Evolutionary conservation across 2,113 vertebrate genomes (phyloP).

Genomic region (Psephotus haematonotus): DNA sequence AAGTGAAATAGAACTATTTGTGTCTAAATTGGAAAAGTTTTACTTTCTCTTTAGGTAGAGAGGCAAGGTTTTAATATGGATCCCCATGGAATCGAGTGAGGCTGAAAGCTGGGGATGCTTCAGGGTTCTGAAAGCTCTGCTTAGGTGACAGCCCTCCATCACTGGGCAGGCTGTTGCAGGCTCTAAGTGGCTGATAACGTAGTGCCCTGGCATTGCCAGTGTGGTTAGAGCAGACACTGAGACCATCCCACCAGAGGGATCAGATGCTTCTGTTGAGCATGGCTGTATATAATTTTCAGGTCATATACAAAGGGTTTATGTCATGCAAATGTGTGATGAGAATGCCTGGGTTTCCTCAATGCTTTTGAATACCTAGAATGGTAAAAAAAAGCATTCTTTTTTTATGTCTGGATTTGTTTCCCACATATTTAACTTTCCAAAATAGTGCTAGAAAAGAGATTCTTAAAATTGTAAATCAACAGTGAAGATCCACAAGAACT

Average conservation of each 20-base stretch:
- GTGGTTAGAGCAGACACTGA: not conserved
- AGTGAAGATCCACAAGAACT: not conserved
- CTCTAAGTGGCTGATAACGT: not conserved
- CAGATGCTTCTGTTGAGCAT: not conserved
- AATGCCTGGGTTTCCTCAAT: not conserved
- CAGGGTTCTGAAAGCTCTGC: not conserved
- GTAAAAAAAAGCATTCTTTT: not conserved
- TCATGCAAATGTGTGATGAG: not conserved
- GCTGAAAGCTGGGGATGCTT: not conserved
- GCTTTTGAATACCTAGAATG: not conserved
- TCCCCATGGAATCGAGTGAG: not conserved
- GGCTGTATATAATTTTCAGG: not conserved
- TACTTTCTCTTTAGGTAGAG: not conserved
- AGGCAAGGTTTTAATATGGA: not conserved
- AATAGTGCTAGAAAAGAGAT: not conserved
- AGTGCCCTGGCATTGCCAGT: not conserved
- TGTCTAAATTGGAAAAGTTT: not conserved
- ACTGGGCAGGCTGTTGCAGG: accelerated
- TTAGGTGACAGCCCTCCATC: accelerated
- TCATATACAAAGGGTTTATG: not conserved
- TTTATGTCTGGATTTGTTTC: not conserved
- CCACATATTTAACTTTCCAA: not conserved
- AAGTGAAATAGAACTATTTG: not conserved
- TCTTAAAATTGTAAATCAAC: not conserved
- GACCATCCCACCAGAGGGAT: not conserved